A percentile compares a stretch with the other conserved stretches of the same genome.
phyloP scores from a whole-genome alignment of 2,888 invertebrate genomes.

The Noctua pronuba region DNA sequence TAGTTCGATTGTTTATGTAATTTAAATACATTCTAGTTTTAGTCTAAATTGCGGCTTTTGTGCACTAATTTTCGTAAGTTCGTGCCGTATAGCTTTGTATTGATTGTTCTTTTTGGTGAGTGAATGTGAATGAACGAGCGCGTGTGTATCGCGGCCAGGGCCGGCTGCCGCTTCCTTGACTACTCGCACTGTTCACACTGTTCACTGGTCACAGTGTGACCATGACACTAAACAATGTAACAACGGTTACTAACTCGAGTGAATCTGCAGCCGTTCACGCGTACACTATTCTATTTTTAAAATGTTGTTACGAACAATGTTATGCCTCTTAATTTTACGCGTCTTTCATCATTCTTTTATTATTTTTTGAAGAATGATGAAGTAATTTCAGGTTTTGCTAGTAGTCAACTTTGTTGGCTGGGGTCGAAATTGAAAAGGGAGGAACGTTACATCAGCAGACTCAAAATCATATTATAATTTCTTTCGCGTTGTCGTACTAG shows the following conservation, averaged over 20 bases:
- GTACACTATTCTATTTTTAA: conserved; percentile 44
- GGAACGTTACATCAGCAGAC: not conserved
- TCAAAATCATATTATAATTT: conserved; percentile 1
- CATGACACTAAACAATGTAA: conserved; percentile 64
- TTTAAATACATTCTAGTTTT: not conserved
- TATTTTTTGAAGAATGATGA: not conserved
- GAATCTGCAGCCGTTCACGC: conserved; percentile 44
- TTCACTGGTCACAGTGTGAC: conserved; percentile 55
- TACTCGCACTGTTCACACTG: conserved; percentile 54
- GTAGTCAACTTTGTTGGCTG: not conserved
- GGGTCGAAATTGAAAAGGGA: not conserved
- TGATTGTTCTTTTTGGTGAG: conserved; percentile 60
- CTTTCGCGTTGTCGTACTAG: not conserved
- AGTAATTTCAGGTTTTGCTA: not conserved
- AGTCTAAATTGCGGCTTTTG: not conserved
- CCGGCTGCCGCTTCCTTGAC: conserved; percentile 62
- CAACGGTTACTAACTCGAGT: conserved; percentile 55
- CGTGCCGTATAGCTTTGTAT: conserved; percentile 37
- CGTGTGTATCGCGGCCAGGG: conserved; percentile 73
- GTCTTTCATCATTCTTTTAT: not conserved
- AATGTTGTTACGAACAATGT: conserved; percentile 23
- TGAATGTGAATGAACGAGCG: conserved; percentile 70
- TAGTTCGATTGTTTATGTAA: not conserved
- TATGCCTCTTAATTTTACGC: conserved; percentile 3
- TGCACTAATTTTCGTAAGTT: conserved; percentile 7